Conservation (phyloP, 2,113 vertebrate genomes). For the Albula goreensis region DNA sequence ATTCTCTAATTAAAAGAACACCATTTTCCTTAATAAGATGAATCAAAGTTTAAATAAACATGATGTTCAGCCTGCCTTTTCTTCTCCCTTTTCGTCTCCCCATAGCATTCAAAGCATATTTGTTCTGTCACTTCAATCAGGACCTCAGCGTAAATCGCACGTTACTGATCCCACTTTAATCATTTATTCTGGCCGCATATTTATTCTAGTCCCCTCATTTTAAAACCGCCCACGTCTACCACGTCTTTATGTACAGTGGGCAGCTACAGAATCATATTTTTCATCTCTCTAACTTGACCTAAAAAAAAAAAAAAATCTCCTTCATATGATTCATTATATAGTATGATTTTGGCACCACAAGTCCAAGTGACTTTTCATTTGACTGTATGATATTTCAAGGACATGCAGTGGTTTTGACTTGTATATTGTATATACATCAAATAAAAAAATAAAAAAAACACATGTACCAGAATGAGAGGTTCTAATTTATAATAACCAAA, state of each 20-base stretch:
- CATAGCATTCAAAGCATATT: neutral
- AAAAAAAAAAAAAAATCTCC: slow-evolving; percentile 18
- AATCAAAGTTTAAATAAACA: slow-evolving; percentile 35
- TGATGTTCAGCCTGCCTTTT: neutral
- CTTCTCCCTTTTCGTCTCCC: neutral
- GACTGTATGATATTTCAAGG: slow-evolving; percentile 16
- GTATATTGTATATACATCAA: neutral
- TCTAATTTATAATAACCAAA: too few species aligned
- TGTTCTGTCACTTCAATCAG: slow-evolving; percentile 18
- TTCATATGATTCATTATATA: slow-evolving; percentile 34
- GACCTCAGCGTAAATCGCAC: slow-evolving; percentile 4
- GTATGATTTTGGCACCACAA: slow-evolving; percentile 24
- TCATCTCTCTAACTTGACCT: slow-evolving; percentile 24
- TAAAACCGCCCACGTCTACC: slow-evolving; percentile 11
- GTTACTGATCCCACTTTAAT: slow-evolving; percentile 34
- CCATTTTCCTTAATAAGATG: slow-evolving; percentile 11
- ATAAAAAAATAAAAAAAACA: slow-evolving; percentile 8
- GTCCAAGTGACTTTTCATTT: slow-evolving; percentile 28
- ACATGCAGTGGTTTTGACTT: neutral
- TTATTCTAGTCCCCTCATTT: slow-evolving; percentile 27
- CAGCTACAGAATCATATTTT: slow-evolving; percentile 26
- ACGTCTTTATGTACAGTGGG: slow-evolving; percentile 16
- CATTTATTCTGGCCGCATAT: slow-evolving; percentile 26
- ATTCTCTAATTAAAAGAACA: slow-evolving; percentile 24
- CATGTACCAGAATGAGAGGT: neutral